Base-by-base conservation (phyloP, 2,113 vertebrate species). In the Phrynosoma platyrhinos region DNA sequence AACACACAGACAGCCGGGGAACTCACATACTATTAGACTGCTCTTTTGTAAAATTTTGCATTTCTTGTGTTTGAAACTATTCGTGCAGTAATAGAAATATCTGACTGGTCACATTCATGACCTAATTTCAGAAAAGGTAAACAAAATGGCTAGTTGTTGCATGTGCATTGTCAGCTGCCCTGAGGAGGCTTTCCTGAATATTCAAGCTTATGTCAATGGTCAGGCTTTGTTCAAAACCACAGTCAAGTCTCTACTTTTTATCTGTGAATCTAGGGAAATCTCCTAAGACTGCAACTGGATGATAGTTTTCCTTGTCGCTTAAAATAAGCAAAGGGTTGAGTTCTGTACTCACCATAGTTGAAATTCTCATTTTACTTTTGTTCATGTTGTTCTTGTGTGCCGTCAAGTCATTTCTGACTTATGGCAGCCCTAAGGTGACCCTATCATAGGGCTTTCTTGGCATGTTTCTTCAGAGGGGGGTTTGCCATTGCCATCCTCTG, bases 211-310 rank as follows among this genome's bases (percentile, higher is more conserved):
- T 53, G 62, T 68, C 30, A 32, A 47, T 36, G 68, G 42, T 52
- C 8, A 55, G 21, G 52, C 76, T 86, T 71, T 25, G 1, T n/a
- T 32, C 53, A 86, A 80, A 83, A 82, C 68, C 25, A 69, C 10
- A 42, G 27, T 69, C 25, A 53, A n/a, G 27, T 6, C 66, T 83
- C 42, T 71, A 66, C 32, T 14, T 80, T 79, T 94, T 93, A 47
- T 82, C 88, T 83, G 82, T 78, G 80, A 90, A 90, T 84, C 87
- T 9, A 36, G 12, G 87, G 21, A 86, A 88, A 91, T 90, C 18
- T 16, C 53, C 42, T 71, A 25, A 71, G 66, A 71, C 27, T 52
- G 42, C 40, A 83, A 30, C n/a, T 3, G 68, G 16, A 40, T 64
- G 20, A 83, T 13, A 47, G 8, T 53, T 92, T 90, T 40, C 77